Conservation (phyloP, 2,888 invertebrate species). For the Slavum lentiscoides region DNA sequence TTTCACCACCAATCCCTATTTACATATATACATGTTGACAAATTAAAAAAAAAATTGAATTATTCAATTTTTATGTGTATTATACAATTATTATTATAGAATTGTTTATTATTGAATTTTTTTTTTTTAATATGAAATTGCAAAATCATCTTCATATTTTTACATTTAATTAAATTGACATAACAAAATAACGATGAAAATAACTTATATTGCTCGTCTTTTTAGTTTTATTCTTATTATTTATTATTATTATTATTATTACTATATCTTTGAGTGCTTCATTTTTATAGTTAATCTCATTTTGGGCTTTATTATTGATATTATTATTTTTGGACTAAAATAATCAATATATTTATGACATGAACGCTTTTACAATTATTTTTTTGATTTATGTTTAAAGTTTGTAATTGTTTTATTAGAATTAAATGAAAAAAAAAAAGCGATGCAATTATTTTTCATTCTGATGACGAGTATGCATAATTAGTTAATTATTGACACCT, state of each 20-base stretch:
- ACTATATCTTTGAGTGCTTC: conserved; percentile 45
- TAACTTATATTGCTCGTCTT: conserved; percentile 40
- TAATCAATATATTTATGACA: conserved; percentile 35
- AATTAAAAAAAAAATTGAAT: conserved; percentile 20
- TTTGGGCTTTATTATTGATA: conserved; percentile 34
- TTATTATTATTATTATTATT: conserved; percentile 38
- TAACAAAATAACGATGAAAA: conserved; percentile 39
- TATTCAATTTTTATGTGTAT: conserved; percentile 48
- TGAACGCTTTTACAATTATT: conserved; percentile 22
- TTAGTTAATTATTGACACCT: conserved; percentile 7
- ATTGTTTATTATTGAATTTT: conserved; percentile 23
- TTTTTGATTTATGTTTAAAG: conserved; percentile 28
- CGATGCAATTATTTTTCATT: background rate
- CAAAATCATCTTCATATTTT: conserved; percentile 29
- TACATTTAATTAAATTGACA: conserved; percentile 31
- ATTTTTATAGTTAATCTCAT: conserved; percentile 45
- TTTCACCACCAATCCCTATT: conserved; percentile 17
- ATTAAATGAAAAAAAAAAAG: background rate
- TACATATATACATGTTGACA: conserved; percentile 31
- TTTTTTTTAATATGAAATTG: conserved; percentile 29
- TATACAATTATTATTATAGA: conserved; percentile 36
- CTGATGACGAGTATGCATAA: background rate
- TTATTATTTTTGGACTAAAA: conserved; percentile 29
- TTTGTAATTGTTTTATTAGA: conserved; percentile 25
- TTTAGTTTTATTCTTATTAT: conserved; percentile 47